A percentile compares a stretch with the other conserved stretches of the same genome.
Evolutionary conservation across 2,888 invertebrate genomes (phyloP).

Genomic region (Andricus curvator): DNA sequence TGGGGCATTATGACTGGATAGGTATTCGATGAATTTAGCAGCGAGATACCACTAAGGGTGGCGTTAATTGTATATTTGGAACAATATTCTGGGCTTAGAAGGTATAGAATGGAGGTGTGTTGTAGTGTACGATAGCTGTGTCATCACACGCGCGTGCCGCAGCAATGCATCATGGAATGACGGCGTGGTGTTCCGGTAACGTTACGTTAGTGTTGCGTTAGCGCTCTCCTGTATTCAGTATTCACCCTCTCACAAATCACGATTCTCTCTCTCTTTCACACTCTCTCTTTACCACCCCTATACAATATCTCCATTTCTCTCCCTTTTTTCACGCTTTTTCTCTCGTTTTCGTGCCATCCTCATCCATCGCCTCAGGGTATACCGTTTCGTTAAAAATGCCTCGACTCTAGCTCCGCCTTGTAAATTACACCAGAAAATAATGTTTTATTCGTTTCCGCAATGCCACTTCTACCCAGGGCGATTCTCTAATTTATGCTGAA

Average conservation of each 20-base stretch:
- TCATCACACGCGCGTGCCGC: conserved; percentile 71
- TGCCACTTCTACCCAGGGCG: neutral
- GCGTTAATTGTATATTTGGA: conserved; percentile 11
- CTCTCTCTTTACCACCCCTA: conserved; percentile 43
- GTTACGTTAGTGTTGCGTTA: conserved; percentile 54
- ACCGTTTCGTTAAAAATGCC: conserved; percentile 31
- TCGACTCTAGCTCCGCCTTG: conserved; percentile 1
- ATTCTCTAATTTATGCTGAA: neutral
- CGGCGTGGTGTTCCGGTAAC: conserved; percentile 50
- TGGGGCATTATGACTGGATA: neutral
- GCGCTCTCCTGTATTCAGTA: conserved; percentile 49
- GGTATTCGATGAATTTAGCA: neutral
- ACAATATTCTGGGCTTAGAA: conserved; percentile 10
- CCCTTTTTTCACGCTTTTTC: conserved; percentile 18
- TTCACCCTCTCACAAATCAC: conserved; percentile 51
- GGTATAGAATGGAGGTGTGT: conserved; percentile 6
- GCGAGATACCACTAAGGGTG: neutral
- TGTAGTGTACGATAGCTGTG: conserved; percentile 59
- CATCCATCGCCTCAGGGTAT: conserved; percentile 35
- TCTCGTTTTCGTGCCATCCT: conserved; percentile 29
- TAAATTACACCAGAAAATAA: conserved; percentile 32
- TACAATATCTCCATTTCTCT: conserved; percentile 47
- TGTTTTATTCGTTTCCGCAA: conserved; percentile 27
- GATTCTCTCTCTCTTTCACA: conserved; percentile 34
- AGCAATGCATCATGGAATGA: conserved; percentile 74